phyloP scores from a whole-genome alignment of 1,140 invertebrate genomes.

The Papilio helenus region DNA sequence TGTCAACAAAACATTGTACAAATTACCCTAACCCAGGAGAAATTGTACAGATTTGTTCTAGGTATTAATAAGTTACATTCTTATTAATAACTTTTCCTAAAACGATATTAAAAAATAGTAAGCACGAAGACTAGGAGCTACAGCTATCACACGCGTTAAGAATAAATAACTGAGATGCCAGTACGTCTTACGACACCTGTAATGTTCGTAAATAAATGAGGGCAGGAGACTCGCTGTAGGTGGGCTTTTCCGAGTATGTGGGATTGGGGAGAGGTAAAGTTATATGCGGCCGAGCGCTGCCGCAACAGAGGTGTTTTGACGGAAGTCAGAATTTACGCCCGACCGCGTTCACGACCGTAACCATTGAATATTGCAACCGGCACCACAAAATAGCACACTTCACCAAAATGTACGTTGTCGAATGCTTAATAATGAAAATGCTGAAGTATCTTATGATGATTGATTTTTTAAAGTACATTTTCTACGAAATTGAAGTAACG shows the following conservation, averaged over 20 bases:
- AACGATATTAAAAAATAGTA: too few species aligned
- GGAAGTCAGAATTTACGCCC: constrained; percentile 50
- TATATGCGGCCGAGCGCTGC: constrained; percentile 44
- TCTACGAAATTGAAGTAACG: too few species aligned
- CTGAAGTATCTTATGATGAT: neutral
- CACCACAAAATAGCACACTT: constrained; percentile 9
- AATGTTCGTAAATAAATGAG: constrained; percentile 57
- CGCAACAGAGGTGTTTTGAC: constrained; percentile 50
- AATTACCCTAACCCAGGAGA: too few species aligned
- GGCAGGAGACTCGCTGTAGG: neutral
- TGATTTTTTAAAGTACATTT: too few species aligned
- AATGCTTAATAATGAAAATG: neutral
- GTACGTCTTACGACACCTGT: constrained; percentile 39
- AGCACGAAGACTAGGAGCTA: too few species aligned
- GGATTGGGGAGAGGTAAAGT: constrained; percentile 46
- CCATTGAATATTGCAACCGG: constrained; percentile 56
- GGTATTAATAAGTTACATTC: too few species aligned
- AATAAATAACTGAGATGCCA: neutral
- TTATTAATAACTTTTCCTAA: too few species aligned
- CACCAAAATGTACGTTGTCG: neutral
- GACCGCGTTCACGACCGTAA: constrained; percentile 43
- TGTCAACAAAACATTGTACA: too few species aligned
- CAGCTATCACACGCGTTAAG: neutral
- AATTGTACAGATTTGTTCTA: too few species aligned
- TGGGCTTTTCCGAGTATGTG: constrained; percentile 35